phyloP scores from a whole-genome alignment of 2,888 invertebrate species.

The Eupithecia tripunctaria region DNA sequence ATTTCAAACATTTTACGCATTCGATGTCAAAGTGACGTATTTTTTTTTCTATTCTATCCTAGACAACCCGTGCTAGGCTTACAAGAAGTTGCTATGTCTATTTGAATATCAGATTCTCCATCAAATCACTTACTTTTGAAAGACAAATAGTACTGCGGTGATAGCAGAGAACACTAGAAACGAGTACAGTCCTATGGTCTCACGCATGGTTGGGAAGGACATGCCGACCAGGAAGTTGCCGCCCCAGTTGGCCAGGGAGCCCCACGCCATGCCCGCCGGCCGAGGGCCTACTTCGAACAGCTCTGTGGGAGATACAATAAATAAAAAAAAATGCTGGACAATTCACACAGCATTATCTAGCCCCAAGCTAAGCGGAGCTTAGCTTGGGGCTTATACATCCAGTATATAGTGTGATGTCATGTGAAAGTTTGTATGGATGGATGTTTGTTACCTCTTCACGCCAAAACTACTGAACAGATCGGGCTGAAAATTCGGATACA shows the following conservation, averaged over 20 bases:
- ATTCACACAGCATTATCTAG: not conserved
- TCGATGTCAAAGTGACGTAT: too few relatives aligned
- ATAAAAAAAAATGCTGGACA: not conserved
- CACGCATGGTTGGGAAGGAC: conserved; percentile 87
- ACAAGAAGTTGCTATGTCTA: too few relatives aligned
- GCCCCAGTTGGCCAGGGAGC: conserved; percentile 94
- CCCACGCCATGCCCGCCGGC: conserved; percentile 94
- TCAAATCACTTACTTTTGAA: conserved; percentile 82
- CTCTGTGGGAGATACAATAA: conserved; percentile 75
- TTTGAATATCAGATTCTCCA: not conserved
- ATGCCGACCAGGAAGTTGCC: conserved; percentile 95
- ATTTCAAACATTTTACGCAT: too few relatives aligned
- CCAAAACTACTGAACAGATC: too few relatives aligned
- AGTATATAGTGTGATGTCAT: too few relatives aligned
- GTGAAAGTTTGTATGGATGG: too few relatives aligned
- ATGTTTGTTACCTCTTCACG: too few relatives aligned
- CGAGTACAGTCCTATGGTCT: conserved; percentile 87
- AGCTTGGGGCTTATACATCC: too few relatives aligned
- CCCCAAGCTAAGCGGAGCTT: too few relatives aligned
- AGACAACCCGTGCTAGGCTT: too few relatives aligned
- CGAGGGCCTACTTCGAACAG: conserved; percentile 93
- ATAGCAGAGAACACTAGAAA: conserved; percentile 89
- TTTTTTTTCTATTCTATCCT: too few relatives aligned
- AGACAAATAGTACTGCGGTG: conserved; percentile 82
- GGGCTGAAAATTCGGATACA: too few relatives aligned